Base-by-base conservation (phyloP, 2,888 invertebrate genomes). In the Leptinotarsa haldemani region DNA sequence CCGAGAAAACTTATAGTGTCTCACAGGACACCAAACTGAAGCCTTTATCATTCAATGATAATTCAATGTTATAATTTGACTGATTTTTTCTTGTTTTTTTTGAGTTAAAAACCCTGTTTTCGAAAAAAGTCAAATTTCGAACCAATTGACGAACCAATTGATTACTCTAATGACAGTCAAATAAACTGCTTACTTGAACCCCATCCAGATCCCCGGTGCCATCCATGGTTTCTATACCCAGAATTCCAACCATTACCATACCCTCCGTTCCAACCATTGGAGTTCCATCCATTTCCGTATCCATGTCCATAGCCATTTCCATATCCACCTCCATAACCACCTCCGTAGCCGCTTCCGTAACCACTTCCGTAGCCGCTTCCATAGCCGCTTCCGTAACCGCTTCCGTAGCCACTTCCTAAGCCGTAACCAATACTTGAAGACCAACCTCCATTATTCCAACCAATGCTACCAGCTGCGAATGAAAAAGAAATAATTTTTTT, bases 281-380 rank as follows among this genome's bases (percentile, higher is more conserved):
- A 58, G 16, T 40, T 74, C 70, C 58, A 69, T 18, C 66, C 50
- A n/a, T 47, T 53, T 18, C 22, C 22, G 22, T 65, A 69, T n/a
- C 65, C 65, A 58, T 70, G 67, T 65, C 76, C 76, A 56, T 68
- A 56, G 22, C 74, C 71, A 18, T 77, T 64, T 46, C 74, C 70
- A n/a, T 64, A 67, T 1, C 74, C 70, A 16, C 65, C 22, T 7
- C 64, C 61, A 15, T 50, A 69, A 2, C 69, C 70, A 3, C 70
- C 40, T 18, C 70, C 70, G 9, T 58, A 71, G 4, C 65, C 70
- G 16, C 53, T 20, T 18, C 46, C 50, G 25, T 66, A 70, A 18
- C 70, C 64, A 61, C 15, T 5, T 7, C 61, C 61, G 30, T 40
- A 61, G 7, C 61, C 40, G 18, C 7, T 4, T n/a, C 61, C 61